Conservation (phyloP, 1,140 invertebrate species). For the Aphidius gifuensis region DNA sequence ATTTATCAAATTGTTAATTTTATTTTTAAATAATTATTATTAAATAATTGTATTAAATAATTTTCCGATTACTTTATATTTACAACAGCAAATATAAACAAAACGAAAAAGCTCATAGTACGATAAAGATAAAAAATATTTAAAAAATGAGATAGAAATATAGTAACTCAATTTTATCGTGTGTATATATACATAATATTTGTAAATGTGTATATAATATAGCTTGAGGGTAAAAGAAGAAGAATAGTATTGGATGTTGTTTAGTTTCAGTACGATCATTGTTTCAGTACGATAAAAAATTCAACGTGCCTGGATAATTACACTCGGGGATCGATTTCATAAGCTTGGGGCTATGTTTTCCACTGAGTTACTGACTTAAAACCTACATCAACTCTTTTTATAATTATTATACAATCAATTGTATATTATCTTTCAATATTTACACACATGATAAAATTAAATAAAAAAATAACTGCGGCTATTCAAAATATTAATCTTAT, state of each 20-base stretch:
- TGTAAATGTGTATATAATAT: not conserved
- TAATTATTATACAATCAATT: conserved; percentile 11
- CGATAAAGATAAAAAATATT: no score
- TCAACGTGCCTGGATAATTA: conserved; percentile 50
- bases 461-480: no score
- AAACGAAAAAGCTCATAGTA: no score
- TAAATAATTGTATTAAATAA: no score
- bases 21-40: no score
- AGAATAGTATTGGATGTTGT: conserved; percentile 38
- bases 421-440: not conserved
- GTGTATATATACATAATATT: not conserved
- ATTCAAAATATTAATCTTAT: no score
- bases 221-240: conserved; percentile 19
- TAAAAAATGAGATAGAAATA: conserved; percentile 42
- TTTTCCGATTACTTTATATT: no score
- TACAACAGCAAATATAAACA: no score
- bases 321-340: conserved; percentile 33
- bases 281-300: conserved; percentile 52
- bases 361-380: conserved; percentile 44
- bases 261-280: conserved; percentile 50
- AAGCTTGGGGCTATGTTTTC: conserved; percentile 30
- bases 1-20: no score
- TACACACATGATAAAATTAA: not conserved
- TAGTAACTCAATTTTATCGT: conserved; percentile 14
- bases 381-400: conserved; percentile 25